Evolutionary conservation across 2,113 vertebrate species (phyloP), one percentile per base, ranked within the genome.

Genomic region (Oreocharis arfaki): DNA sequence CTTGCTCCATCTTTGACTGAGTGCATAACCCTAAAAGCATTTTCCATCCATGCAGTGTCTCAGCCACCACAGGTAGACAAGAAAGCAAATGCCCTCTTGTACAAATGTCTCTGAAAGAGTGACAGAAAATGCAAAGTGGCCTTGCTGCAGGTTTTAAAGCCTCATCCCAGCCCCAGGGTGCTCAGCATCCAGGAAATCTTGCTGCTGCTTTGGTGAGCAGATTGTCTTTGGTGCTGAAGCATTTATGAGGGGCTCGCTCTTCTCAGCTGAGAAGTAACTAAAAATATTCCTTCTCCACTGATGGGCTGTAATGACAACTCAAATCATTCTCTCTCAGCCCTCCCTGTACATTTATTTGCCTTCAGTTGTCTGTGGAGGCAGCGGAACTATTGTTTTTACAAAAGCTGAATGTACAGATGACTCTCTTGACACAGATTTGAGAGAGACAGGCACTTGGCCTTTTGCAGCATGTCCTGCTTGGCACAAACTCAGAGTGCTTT

Each of bases 151-250:
- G 22, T 78, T 71, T 78, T 63, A 53, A 64, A 64, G 52, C 42
- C 23, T 74, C 39, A 16, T 18, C 20, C 11, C 46, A 83, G 63
- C 83, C 47, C 24, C 30, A 21, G 30, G 56, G 22, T 46, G 12
- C 41, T 64, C 14, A 8, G 9, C 18, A 49, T 41, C 39, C 39
- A 49, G 32, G 53, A n/a, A 49, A 37, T 15, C 18, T 42, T 44
- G 33, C 32, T 50, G 61, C 71, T 56, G 0, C 75, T 42, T 63
- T 11, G 53, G 13, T 33, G 39, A 80, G 50, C 2, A 0, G 37
- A 4, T 33, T 35, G 52, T 50, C 56, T 65, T 73, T 0, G 0
- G 57, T 15, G 18, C 22, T n/a, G 4, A 47, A 46, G 42, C 0
- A 0, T n/a, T 90, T n/a, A 10, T 61, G 32, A 41, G 10, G 20